A percentile compares a stretch with the other conserved stretches of the same genome.
Evolutionary conservation across 2,113 vertebrate genomes (phyloP).

Genomic region (Albula glossodonta): DNA sequence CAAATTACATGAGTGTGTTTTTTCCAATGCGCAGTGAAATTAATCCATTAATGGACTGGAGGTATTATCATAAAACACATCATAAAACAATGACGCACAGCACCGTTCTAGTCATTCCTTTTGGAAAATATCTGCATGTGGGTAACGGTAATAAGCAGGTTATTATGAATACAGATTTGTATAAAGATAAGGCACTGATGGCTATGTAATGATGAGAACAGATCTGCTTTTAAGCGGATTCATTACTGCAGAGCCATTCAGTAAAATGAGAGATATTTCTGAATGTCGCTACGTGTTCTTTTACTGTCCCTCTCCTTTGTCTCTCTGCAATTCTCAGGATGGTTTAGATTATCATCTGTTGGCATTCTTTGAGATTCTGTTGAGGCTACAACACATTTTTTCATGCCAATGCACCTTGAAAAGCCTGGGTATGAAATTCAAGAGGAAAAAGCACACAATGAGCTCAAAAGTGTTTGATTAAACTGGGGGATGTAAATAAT

Average conservation of each 20-base stretch:
- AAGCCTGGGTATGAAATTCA: no score
- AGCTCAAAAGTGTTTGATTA: background rate
- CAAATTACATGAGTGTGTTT: conserved; percentile 96
- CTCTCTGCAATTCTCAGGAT: conserved; percentile 45
- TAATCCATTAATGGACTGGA: conserved; percentile 93
- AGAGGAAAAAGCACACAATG: no score
- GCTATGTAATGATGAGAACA: background rate
- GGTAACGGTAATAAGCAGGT: background rate
- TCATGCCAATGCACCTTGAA: background rate
- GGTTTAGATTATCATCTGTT: conserved; percentile 69
- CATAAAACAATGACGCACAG: conserved; percentile 89
- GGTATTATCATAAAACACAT: conserved; percentile 99
- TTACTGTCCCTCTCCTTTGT: conserved; percentile 68
- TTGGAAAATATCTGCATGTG: conserved; percentile 86
- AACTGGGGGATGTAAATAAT: background rate
- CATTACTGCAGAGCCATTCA: conserved; percentile 85
- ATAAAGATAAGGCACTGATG: background rate
- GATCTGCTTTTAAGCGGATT: conserved; percentile 89
- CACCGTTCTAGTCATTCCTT: conserved; percentile 91
- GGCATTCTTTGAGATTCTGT: conserved; percentile 22
- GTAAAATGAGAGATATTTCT: conserved; percentile 87
- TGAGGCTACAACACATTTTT: background rate
- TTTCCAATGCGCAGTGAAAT: conserved; percentile 92
- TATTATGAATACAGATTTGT: background rate
- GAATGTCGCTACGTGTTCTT: conserved; percentile 82